Evolutionary conservation across 1,140 invertebrate genomes (phyloP).

Genomic region (Aphelenchoides fujianensis): DNA sequence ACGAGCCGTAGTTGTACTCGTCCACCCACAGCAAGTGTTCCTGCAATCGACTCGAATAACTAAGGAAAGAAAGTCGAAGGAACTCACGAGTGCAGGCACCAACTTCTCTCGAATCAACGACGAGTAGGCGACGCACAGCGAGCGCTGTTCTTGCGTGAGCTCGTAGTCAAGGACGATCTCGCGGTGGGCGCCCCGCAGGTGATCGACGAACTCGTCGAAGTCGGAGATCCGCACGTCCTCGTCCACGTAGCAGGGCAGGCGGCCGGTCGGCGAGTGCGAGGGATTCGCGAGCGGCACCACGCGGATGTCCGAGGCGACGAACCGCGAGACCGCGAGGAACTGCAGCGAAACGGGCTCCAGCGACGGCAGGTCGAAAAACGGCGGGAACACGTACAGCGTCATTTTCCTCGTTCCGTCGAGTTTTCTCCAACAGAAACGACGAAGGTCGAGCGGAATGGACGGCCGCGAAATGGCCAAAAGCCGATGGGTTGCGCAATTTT

Average conservation of each 20-base stretch:
- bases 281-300: neutral
- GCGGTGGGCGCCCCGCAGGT: constrained; percentile 16
- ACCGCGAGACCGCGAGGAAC: constrained; percentile 6
- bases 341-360: constrained; percentile 5
- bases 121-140: constrained; percentile 34
- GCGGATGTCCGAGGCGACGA: neutral
- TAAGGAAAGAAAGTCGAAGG: constrained; percentile 3
- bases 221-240: constrained; percentile 30
- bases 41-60: constrained; percentile 38
- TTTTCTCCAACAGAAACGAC: too few species aligned
- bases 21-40: constrained; percentile 55
- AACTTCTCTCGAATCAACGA: constrained; percentile 29
- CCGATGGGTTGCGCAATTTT: too few species aligned
- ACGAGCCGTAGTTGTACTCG: constrained; percentile 53
- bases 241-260: constrained; percentile 10
- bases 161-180: constrained; percentile 46
- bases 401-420: too few species aligned
- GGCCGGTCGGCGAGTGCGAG: constrained; percentile 17
- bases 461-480: too few species aligned
- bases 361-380: constrained; percentile 10
- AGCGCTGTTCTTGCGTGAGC: constrained; percentile 31
- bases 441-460: too few species aligned
- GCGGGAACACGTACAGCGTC: constrained; percentile 11
- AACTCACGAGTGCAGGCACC: constrained; percentile 42
- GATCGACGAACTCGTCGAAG: constrained; percentile 46